Evolutionary conservation across 2,888 invertebrate species (phyloP).

Genomic region (Melanostoma scalare): DNA sequence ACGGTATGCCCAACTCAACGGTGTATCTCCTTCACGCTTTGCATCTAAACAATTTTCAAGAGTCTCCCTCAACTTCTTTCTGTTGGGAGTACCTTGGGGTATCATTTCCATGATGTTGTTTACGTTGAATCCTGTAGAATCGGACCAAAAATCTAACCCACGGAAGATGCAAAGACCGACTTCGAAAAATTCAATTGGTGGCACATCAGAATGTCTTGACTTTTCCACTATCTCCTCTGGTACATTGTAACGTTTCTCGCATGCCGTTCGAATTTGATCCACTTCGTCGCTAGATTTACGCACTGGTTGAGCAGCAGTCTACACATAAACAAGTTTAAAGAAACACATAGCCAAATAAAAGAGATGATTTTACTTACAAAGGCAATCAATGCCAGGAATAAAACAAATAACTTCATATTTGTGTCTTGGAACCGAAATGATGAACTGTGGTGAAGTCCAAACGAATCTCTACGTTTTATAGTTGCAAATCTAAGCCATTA

Average conservation of each 20-base stretch:
- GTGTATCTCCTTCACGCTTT: constrained; percentile 14
- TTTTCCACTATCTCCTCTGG: not conserved
- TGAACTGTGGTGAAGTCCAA: too few species aligned
- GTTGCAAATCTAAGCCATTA: too few species aligned
- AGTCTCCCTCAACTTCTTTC: not conserved
- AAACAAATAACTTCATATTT: not conserved
- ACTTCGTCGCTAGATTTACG: not conserved
- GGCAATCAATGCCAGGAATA: not conserved
- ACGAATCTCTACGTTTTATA: too few species aligned
- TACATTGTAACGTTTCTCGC: not conserved
- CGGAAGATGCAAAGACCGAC: not conserved
- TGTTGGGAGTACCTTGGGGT: not conserved
- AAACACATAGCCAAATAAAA: not conserved
- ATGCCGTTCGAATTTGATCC: not conserved
- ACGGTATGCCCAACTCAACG: too few species aligned
- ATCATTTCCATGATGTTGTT: not conserved
- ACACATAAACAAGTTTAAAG: not conserved
- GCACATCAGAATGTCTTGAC: not conserved
- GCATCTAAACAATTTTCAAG: not conserved
- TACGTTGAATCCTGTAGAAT: not conserved
- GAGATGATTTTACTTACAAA: not conserved
- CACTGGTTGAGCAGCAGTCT: not conserved
- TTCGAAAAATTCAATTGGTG: not conserved
- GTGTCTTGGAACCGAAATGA: not conserved
- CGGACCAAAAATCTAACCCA: not conserved